phyloP scores from a whole-genome alignment of 2,113 vertebrate species.

The Anser brachyrhynchus region DNA sequence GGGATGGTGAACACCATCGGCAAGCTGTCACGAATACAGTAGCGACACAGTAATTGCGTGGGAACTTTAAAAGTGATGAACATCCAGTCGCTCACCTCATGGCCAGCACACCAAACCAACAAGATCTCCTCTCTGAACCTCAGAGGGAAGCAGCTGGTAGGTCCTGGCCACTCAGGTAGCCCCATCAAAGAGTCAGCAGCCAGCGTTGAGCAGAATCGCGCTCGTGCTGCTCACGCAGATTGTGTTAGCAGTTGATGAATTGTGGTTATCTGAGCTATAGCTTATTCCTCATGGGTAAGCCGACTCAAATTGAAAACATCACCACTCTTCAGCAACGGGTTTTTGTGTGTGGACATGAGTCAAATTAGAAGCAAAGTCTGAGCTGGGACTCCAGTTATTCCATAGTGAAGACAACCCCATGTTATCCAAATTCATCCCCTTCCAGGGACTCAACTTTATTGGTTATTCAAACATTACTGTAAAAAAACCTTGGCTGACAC shows the following conservation, averaged over 20 bases:
- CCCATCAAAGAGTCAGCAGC: background rate
- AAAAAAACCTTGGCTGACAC: constrained; percentile 11
- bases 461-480: constrained; percentile 22
- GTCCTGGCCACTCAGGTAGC: background rate
- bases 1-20: background rate
- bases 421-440: constrained; percentile 3
- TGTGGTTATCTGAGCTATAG: constrained; percentile 60
- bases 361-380: constrained; percentile 26
- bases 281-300: constrained; percentile 33
- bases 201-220: background rate
- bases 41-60: background rate
- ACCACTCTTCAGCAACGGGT: background rate
- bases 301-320: constrained; percentile 40
- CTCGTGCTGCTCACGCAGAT: background rate
- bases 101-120: fast-evolving
- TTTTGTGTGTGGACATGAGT: constrained; percentile 4
- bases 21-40: background rate
- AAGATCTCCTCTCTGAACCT: background rate
- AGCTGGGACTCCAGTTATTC: constrained; percentile 21
- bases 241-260: constrained; percentile 14
- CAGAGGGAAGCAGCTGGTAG: background rate
- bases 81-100: fast-evolving
- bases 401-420: constrained; percentile 31
- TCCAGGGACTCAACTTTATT: background rate
- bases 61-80: background rate